These are phyloP conservation scores for Acronicta aceris DNA, from an alignment of 2,888 invertebrate species.

Conservation along the genomic window DNA sequence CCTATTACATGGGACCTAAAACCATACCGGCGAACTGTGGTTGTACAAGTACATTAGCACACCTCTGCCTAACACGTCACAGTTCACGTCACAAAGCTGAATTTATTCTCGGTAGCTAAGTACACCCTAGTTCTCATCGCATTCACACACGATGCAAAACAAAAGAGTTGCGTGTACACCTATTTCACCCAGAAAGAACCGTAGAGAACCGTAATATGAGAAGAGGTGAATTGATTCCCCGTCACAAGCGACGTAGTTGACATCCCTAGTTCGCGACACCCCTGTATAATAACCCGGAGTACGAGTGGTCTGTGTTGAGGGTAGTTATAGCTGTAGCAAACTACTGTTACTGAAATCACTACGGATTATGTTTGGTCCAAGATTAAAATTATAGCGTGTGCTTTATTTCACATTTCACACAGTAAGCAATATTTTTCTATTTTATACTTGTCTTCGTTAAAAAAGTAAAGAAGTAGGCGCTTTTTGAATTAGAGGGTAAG, in stretches of 20 bases:
- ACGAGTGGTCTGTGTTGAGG: constrained; percentile 19
- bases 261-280: constrained; percentile 25
- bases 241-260: constrained; percentile 16
- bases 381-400: neutral
- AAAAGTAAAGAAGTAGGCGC: too few relatives aligned
- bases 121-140: neutral
- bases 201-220: constrained; percentile 2
- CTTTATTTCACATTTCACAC: neutral
- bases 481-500: too few relatives aligned
- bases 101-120: neutral
- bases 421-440: too few relatives aligned
- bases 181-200: neutral
- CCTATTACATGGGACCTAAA: too few relatives aligned
- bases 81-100: neutral
- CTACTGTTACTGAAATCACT: constrained; percentile 44
- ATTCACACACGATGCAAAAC: neutral
- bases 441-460: too few relatives aligned
- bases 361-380: constrained; percentile 36
- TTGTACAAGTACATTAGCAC: too few relatives aligned
- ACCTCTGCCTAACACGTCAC: too few relatives aligned
- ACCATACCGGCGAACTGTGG: too few relatives aligned
- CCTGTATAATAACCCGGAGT: constrained; percentile 40
- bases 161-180: neutral
- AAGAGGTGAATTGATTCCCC: constrained; percentile 37
- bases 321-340: constrained; percentile 28